These are phyloP conservation scores for Limnephilus rhombicus DNA, from an alignment of 2,888 invertebrate genomes.

Conservation along the genomic window DNA sequence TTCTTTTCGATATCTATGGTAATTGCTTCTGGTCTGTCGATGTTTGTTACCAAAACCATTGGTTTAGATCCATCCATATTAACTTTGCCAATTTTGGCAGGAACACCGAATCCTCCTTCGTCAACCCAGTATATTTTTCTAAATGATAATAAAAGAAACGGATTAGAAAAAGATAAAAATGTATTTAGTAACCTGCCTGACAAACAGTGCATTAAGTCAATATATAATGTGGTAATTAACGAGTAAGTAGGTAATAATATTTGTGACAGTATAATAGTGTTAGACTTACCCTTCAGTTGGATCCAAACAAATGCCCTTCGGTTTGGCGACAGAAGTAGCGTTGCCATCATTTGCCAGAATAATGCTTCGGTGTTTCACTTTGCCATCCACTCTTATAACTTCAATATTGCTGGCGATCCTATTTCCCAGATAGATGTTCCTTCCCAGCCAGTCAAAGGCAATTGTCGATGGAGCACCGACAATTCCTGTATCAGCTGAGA, in stretches of 20 bases:
- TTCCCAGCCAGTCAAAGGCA: constrained; percentile 97
- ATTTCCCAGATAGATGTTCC: constrained; percentile 96
- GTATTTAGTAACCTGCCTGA: background rate
- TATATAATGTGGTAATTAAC: background rate
- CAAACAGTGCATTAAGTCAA: background rate
- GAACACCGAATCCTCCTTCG: constrained; percentile 93
- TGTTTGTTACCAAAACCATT: constrained; percentile 83
- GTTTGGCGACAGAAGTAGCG: constrained; percentile 90
- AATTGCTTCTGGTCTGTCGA: constrained; percentile 89
- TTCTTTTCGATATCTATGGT: constrained; percentile 90
- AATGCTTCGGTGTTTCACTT: constrained; percentile 89
- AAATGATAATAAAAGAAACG: constrained; percentile 67
- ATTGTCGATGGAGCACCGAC: constrained; percentile 94
- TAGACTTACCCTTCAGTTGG: constrained; percentile 90
- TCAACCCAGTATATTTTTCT: constrained; percentile 97
- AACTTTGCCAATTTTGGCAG: constrained; percentile 91
- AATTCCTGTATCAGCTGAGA: constrained; percentile 89
- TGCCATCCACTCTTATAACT: constrained; percentile 90
- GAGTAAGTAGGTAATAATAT: background rate
- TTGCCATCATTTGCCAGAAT: constrained; percentile 94
- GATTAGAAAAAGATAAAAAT: constrained; percentile 14
- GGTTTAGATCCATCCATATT: constrained; percentile 96
- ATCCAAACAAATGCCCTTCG: constrained; percentile 92
- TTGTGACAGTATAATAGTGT: background rate
- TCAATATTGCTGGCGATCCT: constrained; percentile 94